A percentile compares a stretch with the other conserved stretches of the same genome.
Evolutionary conservation across 2,797 vertebrate genomes (phyloP).

Genomic region (Enteromius viviparus): DNA sequence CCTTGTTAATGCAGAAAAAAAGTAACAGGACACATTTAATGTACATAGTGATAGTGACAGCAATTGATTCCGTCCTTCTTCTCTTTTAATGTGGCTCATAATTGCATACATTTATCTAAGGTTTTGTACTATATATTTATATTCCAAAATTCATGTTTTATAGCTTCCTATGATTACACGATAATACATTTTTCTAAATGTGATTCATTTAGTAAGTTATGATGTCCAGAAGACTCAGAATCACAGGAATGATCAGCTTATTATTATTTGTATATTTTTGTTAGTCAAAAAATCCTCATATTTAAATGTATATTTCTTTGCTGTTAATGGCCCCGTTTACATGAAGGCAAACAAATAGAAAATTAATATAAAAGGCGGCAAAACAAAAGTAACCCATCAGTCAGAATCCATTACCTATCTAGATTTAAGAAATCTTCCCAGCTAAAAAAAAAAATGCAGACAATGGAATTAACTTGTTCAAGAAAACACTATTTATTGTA

Average conservation of each 20-base stretch:
- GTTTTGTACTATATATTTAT: not conserved
- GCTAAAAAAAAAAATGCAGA: not conserved
- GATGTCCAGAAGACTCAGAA: not conserved
- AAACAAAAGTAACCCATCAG: not conserved
- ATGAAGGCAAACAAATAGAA: not conserved
- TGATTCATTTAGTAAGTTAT: not conserved
- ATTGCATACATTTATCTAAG: not conserved
- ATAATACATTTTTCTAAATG: not conserved
- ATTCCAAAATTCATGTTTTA: not conserved
- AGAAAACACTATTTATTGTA: constrained; percentile 60
- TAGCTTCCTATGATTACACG: not conserved
- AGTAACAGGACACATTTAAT: not conserved
- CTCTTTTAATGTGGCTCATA: not conserved
- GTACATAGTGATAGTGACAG: not conserved
- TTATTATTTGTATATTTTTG: not conserved
- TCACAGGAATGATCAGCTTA: not conserved
- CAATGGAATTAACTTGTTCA: constrained; percentile 16
- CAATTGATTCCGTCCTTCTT: not conserved
- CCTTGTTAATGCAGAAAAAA: not conserved
- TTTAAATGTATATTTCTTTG: not conserved
- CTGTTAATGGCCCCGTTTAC: not conserved
- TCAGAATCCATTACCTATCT: no score
- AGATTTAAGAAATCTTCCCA: not conserved
- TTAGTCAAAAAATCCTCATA: not conserved
- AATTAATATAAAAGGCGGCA: not conserved